Evolutionary conservation across 1,140 invertebrate species (phyloP), one percentile per base, ranked within the genome.

Genomic region (Macrobrachium rosenbergii): DNA sequence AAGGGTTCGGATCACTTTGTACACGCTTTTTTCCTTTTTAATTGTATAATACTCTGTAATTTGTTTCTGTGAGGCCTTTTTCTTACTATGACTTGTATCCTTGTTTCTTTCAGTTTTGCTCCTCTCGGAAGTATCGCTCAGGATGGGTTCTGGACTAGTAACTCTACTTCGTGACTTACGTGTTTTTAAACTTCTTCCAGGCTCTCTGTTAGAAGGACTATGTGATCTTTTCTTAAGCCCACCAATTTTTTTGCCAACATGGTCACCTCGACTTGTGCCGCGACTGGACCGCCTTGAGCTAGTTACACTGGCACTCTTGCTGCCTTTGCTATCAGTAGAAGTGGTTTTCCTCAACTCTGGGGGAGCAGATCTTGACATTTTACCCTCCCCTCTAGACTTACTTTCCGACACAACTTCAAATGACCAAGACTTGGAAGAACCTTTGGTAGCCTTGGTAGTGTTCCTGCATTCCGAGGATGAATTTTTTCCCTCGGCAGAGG

Each of bases 381-480:
- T 87, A 28, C 64, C 64, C 78, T 87, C 78, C 67, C 85, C 72
- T 80, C 85, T 81, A 75, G 59, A 21, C 85, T 79, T 43, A 37
- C 60, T 79, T 79, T 73, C 77, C 73, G 85, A 73, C 84, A 80
- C 78, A 87, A 75, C 37, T 78, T 79, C 62, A 80, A 62, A n/a
- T 75, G 78, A 75, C 85, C 85, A 80, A 87, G 85, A 76, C 60
- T 87, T 87, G 85, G 85, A 60, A 87, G 85, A 43, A 87, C 85
- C 17, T 87, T 87, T 88, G 86, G 86, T 23, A 88, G 43, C 52
- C 86, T 88, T 88, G 86, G 86, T n/a, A 88, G 72, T n/a, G 86
- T 77, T 76, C 86, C 86, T 23, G 80, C 82, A 23, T 73, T 83
- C 80, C 59, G 80, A 37, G 76, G 80, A 69, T 69, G 78, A 14